phyloP scores from a whole-genome alignment of 2,888 invertebrate genomes.

The Mimas tiliae region DNA sequence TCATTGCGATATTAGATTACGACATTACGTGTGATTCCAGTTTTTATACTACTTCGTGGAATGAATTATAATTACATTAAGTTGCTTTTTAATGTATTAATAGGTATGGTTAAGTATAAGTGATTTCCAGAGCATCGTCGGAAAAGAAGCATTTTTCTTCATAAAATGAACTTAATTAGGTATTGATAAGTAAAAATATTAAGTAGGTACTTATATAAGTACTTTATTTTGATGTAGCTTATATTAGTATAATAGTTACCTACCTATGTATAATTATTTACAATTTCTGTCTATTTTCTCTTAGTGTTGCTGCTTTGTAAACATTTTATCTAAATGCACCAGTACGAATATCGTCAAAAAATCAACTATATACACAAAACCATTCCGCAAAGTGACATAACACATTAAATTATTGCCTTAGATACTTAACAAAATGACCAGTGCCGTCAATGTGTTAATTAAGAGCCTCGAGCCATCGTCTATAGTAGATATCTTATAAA shows the following conservation, averaged over 20 bases:
- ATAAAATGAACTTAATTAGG: no score
- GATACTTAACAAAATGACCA: conserved; percentile 51
- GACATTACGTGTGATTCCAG: neutral
- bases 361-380: neutral
- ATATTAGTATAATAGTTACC: no score
- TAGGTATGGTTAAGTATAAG: neutral
- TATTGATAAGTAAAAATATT: no score
- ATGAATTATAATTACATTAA: conserved; percentile 7
- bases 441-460: conserved; percentile 67
- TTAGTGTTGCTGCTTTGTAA: no score
- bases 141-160: no score
- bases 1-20: neutral
- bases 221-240: no score
- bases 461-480: conserved; percentile 65
- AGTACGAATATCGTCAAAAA: neutral
- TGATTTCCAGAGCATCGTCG: neutral
- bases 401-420: conserved; percentile 30
- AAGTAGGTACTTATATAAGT: no score
- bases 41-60: conserved; percentile 12
- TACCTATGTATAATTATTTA: no score
- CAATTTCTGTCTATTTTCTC: no score
- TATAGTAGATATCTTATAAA: conserved; percentile 68
- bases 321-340: no score
- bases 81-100: neutral
- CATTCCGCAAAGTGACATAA: neutral